Percentiles rank a stretch among this genome's conserved stretches.
Evolutionary conservation across 2,797 vertebrate genomes (phyloP).

Genomic region (Synanceia verrucosa): DNA sequence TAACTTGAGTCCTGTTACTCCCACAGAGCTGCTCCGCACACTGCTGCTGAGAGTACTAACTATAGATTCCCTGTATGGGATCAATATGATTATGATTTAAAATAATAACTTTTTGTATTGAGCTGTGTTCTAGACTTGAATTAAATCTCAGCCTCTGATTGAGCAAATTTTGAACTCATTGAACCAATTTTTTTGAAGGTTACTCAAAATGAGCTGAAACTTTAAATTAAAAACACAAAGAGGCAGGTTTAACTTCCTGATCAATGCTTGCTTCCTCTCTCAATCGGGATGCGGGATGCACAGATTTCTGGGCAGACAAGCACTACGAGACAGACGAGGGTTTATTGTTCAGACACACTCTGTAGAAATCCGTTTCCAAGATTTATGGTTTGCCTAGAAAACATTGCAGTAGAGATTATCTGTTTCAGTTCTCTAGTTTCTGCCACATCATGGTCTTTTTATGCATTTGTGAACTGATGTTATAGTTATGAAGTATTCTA

Average conservation of each 20-base stretch:
- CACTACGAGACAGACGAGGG: not conserved
- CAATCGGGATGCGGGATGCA: too few species aligned
- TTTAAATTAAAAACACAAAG: not conserved
- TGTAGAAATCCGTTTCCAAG: not conserved
- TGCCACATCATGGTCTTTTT: not conserved
- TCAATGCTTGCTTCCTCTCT: not conserved
- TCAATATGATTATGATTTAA: not conserved
- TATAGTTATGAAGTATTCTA: not conserved
- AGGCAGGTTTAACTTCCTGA: not conserved
- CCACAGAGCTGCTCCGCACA: slow-evolving; percentile 26
- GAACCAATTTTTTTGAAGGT: not conserved
- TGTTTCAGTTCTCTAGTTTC: too few species aligned
- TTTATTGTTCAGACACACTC: not conserved
- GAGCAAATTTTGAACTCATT: not conserved
- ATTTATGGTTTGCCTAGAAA: not conserved
- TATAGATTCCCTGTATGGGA: slow-evolving; percentile 29
- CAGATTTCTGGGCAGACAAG: not conserved
- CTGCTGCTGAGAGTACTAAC: slow-evolving; percentile 34
- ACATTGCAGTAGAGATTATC: not conserved
- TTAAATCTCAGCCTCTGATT: too few species aligned
- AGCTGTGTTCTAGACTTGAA: not conserved
- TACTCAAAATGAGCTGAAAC: not conserved
- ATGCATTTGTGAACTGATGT: not conserved
- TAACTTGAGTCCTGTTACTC: slow-evolving; percentile 67
- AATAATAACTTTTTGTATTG: not conserved